A percentile compares a stretch with the other conserved stretches of the same genome.
phyloP scores from a whole-genome alignment of 2,797 vertebrate species.

The Urocyon cinereoargenteus region DNA sequence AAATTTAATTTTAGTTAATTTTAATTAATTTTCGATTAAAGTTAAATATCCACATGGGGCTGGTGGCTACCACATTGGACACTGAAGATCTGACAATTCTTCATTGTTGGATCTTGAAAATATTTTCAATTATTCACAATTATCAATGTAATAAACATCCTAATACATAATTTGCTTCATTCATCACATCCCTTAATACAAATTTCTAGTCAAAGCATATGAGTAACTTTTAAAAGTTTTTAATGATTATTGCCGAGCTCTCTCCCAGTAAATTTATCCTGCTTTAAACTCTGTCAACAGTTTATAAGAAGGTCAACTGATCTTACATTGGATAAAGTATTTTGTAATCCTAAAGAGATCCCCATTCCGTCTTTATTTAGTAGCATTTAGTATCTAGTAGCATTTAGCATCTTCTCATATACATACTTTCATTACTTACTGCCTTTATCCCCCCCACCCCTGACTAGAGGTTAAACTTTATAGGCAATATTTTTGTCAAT shows the following conservation, averaged over 20 bases:
- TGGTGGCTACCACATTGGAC: neutral
- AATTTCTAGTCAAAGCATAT: conserved; percentile 36
- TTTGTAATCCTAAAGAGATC: neutral
- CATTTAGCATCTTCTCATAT: neutral
- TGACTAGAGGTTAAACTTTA: neutral
- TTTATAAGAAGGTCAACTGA: neutral
- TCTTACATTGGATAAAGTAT: neutral
- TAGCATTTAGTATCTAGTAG: neutral
- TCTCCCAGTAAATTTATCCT: neutral
- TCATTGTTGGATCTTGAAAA: neutral
- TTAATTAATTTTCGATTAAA: conserved; percentile 39
- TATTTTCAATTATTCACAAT: neutral
- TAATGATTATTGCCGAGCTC: neutral
- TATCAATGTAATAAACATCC: neutral
- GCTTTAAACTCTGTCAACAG: neutral
- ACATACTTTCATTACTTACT: neutral
- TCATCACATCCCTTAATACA: neutral
- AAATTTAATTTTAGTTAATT: neutral
- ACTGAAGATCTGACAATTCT: neutral
- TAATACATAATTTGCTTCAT: neutral
- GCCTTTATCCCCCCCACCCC: neutral
- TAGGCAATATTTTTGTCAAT: neutral
- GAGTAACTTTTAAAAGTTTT: neutral
- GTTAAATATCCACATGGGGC: neutral
- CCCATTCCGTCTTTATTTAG: neutral